Evolutionary conservation across 2,113 vertebrate genomes (phyloP).

Genomic region (Eonycteris spelaea): DNA sequence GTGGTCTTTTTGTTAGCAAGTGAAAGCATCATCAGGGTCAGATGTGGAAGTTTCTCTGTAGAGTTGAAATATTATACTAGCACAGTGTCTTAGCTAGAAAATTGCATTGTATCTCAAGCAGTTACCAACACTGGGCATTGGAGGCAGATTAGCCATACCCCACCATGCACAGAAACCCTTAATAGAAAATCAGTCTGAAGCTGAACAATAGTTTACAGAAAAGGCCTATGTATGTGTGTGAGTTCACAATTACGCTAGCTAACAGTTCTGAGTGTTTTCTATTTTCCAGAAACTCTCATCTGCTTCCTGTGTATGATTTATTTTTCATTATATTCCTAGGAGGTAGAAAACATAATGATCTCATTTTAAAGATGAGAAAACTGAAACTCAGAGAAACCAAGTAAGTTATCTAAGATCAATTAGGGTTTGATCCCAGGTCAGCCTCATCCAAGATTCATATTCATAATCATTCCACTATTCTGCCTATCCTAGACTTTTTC

Average conservation of each 20-base stretch:
- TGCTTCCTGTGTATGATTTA: background rate
- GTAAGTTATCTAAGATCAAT: background rate
- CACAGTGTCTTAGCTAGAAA: background rate
- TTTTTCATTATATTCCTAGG: background rate
- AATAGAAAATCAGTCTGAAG: background rate
- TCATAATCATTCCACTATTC: background rate
- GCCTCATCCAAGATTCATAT: background rate
- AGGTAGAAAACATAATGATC: background rate
- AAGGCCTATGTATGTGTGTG: background rate
- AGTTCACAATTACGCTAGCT: background rate
- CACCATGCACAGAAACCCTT: background rate
- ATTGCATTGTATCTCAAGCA: background rate
- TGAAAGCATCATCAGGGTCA: slow-evolving; percentile 59
- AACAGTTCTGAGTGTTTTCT: background rate
- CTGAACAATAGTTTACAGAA: background rate
- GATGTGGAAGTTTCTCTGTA: slow-evolving; percentile 47
- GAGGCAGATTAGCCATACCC: background rate
- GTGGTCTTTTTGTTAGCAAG: slow-evolving; percentile 57
- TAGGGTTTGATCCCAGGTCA: background rate
- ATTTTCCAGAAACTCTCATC: background rate
- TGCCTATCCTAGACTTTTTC: background rate
- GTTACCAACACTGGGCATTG: background rate
- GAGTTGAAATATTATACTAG: background rate
- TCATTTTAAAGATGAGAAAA: background rate
- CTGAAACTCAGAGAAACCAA: background rate